Evolutionary conservation across 2,113 vertebrate genomes (phyloP).

Genomic region (Grantiella picta): DNA sequence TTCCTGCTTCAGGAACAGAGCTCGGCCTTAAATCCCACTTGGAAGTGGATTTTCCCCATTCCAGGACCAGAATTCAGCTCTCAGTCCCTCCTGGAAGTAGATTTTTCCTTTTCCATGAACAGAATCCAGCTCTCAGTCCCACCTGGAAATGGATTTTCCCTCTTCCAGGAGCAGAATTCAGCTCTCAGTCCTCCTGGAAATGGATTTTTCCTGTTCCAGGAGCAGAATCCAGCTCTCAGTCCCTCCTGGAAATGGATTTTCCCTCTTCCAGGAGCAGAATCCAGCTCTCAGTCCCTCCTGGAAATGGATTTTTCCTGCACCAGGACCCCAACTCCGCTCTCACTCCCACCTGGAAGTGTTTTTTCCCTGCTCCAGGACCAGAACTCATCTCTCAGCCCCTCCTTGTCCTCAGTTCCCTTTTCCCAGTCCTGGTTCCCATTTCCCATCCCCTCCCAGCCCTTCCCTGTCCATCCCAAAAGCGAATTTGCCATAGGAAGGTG

Average conservation of each 20-base stretch:
- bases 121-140: too few species aligned
- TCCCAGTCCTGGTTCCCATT: not conserved
- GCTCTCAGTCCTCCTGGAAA: rapidly evolving
- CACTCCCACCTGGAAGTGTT: not conserved
- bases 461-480: rapidly evolving
- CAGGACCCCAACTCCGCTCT: not conserved
- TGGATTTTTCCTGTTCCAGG: not conserved
- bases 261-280: rapidly evolving
- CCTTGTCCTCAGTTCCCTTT: not conserved
- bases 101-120: too few species aligned
- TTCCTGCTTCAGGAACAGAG: not conserved
- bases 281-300: too few species aligned
- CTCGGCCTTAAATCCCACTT: not conserved
- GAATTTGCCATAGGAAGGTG: not conserved
- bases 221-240: rapidly evolving
- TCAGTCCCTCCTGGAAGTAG: not conserved
- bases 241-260: not conserved
- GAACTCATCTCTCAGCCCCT: not conserved
- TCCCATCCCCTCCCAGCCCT: not conserved
- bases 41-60: not conserved
- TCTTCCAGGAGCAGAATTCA: rapidly evolving
- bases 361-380: not conserved
- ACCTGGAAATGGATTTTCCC: too few species aligned
- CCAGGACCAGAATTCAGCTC: not conserved
- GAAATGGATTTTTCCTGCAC: not conserved